phyloP scores from a whole-genome alignment of 2,888 invertebrate species.

The Acrobasis consociella region DNA sequence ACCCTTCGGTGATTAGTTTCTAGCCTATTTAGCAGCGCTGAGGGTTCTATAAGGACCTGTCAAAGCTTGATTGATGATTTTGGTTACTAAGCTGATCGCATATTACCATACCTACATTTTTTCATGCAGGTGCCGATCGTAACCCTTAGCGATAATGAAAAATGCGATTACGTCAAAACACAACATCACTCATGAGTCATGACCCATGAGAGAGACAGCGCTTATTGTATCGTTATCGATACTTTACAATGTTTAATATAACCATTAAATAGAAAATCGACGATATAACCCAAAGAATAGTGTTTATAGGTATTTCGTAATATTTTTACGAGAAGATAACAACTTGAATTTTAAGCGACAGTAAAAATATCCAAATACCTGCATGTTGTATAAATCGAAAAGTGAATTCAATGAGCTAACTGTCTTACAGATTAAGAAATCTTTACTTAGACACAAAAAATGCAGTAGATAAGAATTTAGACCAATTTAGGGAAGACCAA shows the following conservation, averaged over 20 bases:
- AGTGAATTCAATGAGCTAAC: too few species aligned
- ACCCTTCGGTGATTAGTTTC: constrained; percentile 50
- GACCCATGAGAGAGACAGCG: too few species aligned
- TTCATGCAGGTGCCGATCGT: background rate
- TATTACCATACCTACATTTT: background rate
- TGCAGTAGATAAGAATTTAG: constrained; percentile 32
- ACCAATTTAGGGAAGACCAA: constrained; percentile 42
- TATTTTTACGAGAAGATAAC: too few species aligned
- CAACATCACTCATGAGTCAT: background rate
- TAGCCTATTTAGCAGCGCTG: constrained; percentile 35
- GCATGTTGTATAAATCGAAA: too few species aligned
- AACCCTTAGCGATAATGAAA: background rate
- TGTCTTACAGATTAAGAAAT: background rate
- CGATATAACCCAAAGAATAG: too few species aligned
- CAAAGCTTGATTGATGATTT: constrained; percentile 51
- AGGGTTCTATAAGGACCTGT: constrained; percentile 41
- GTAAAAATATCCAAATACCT: too few species aligned
- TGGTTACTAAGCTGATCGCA: constrained; percentile 31
- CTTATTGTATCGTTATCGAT: too few species aligned
- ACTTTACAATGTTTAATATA: too few species aligned
- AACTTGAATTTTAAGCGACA: too few species aligned
- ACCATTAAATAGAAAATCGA: too few species aligned
- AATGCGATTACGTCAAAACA: background rate
- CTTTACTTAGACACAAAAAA: background rate
- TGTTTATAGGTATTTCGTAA: too few species aligned